phyloP scores from a whole-genome alignment of 2,888 invertebrate species.

The Drymonia ruficornis region DNA sequence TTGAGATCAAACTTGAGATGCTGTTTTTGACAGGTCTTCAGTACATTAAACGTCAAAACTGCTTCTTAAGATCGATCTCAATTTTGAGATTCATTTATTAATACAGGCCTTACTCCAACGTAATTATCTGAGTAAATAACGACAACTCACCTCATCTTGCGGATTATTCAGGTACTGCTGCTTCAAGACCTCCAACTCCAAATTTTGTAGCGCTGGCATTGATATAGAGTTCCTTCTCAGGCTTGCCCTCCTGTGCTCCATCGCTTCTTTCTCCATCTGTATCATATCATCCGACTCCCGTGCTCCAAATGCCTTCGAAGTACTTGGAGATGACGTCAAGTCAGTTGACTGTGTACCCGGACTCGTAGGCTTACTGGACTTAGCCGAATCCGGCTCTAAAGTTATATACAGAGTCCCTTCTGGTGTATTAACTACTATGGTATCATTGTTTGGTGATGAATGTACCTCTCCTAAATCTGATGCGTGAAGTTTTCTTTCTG shows the following conservation, averaged over 20 bases:
- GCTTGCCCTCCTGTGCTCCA: constrained; percentile 58
- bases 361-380: constrained; percentile 35
- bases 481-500: constrained; percentile 58
- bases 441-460: constrained; percentile 69
- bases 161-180: constrained; percentile 68
- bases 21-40: too few species aligned
- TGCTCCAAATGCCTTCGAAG: constrained; percentile 60
- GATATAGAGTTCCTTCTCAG: constrained; percentile 89
- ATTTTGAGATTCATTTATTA: too few species aligned
- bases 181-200: constrained; percentile 85
- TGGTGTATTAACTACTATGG: constrained; percentile 76
- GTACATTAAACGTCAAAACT: too few species aligned
- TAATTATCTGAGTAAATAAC: too few species aligned
- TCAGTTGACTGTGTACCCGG: constrained; percentile 55
- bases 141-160: constrained; percentile 63
- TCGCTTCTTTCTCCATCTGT: constrained; percentile 51
- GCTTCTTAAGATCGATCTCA: too few species aligned
- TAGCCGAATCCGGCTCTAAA: constrained; percentile 66
- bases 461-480: constrained; percentile 68
- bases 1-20: too few species aligned
- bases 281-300: constrained; percentile 62
- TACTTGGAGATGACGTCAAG: constrained; percentile 52
- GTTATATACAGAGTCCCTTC: constrained; percentile 79
- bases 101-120: too few species aligned
- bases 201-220: constrained; percentile 88